These are phyloP conservation scores for Napeogenes inachia DNA, from an alignment of 2,888 invertebrate species.

Conservation along the genomic window DNA sequence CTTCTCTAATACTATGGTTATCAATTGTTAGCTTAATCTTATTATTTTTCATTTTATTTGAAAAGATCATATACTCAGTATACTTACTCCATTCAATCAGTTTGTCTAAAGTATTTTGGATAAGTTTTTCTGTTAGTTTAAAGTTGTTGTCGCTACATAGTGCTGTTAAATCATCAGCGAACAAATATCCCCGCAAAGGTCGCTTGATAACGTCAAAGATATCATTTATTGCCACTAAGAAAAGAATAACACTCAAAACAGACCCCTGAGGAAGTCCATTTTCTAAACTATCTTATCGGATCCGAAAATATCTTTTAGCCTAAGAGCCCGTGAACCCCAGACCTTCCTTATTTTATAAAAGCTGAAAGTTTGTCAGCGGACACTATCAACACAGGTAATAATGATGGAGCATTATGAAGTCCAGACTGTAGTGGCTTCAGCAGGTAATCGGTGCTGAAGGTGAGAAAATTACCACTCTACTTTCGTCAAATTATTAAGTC, in stretches of 20 bases:
- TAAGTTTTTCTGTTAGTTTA: constrained; percentile 13
- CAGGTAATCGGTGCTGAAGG: too few species aligned
- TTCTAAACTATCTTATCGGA: constrained; percentile 9
- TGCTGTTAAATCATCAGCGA: constrained; percentile 22
- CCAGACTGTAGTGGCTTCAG: too few species aligned
- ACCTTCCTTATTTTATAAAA: too few species aligned
- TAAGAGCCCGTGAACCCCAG: too few species aligned
- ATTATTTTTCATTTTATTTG: too few species aligned
- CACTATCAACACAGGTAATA: too few species aligned
- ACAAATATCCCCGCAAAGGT: constrained; percentile 22
- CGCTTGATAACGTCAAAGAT: constrained; percentile 13
- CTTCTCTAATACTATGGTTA: constrained; percentile 16
- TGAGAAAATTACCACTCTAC: too few species aligned
- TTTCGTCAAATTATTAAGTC: too few species aligned
- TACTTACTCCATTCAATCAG: constrained; percentile 17
- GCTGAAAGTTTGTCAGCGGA: too few species aligned
- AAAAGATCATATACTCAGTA: constrained; percentile 23
- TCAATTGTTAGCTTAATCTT: constrained; percentile 11
- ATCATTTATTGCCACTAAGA: constrained; percentile 24
- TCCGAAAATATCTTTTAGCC: constrained; percentile 8
- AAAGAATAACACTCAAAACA: constrained; percentile 23
- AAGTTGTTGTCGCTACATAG: constrained; percentile 11
- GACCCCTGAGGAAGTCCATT: constrained; percentile 23
- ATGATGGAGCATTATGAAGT: too few species aligned
- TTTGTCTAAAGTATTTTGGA: constrained; percentile 23